phyloP scores from a whole-genome alignment of 2,888 invertebrate species.

The Dynastes grantii region DNA sequence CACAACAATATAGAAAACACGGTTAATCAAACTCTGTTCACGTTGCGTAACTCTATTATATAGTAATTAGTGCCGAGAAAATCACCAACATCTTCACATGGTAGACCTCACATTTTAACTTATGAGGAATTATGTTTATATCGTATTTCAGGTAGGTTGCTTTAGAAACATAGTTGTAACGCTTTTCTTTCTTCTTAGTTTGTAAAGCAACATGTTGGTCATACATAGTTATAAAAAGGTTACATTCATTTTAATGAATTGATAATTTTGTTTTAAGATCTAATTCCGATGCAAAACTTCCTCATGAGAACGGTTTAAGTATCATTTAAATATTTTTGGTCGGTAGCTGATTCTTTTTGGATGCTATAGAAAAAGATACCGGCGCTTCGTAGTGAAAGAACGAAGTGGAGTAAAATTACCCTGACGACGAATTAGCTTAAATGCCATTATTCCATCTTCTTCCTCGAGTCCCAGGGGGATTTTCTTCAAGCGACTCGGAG shows the following conservation, averaged over 20 bases:
- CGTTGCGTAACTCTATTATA: no score
- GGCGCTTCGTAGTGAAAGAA: constrained; percentile 8
- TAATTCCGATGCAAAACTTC: constrained; percentile 20
- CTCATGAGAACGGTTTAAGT: not conserved
- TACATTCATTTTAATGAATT: not conserved
- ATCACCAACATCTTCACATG: no score
- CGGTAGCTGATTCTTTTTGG: constrained; percentile 17
- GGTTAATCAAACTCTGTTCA: no score
- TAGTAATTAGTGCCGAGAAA: no score
- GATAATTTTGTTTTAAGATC: constrained; percentile 7
- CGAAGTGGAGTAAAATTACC: constrained; percentile 27
- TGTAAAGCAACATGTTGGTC: no score
- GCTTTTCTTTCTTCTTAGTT: no score
- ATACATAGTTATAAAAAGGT: no score
- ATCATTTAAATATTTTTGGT: constrained; percentile 29
- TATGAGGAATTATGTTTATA: no score
- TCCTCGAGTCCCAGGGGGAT: constrained; percentile 13
- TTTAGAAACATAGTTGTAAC: no score
- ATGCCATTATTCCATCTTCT: constrained; percentile 26
- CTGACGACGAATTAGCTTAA: constrained; percentile 24
- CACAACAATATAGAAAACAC: no score
- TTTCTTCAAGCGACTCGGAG: constrained; percentile 10
- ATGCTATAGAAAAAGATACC: not conserved
- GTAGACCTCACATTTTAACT: no score
- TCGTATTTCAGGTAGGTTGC: no score